Conservation (phyloP, 2,113 vertebrate genomes). For the Onychostruthus taczanowskii region DNA sequence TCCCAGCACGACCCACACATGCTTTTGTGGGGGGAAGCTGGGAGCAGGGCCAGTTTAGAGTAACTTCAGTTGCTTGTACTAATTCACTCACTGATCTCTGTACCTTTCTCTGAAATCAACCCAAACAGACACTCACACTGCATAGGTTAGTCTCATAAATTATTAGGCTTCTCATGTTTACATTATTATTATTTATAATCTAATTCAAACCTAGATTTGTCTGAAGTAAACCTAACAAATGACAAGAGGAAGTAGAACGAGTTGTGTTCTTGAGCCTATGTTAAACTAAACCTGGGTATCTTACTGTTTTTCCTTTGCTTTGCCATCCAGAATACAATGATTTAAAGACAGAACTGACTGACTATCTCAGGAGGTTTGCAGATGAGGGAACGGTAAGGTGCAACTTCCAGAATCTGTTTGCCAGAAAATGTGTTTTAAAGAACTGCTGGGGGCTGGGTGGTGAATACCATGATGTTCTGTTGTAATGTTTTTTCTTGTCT, state of each 20-base stretch:
- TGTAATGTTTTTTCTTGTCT: not conserved
- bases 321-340: constrained; percentile 85
- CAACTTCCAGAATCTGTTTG: not conserved
- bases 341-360: constrained; percentile 84
- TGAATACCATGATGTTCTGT: not conserved
- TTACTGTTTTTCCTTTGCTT: not conserved
- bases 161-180: not conserved
- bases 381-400: constrained; percentile 90
- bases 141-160: not conserved
- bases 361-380: constrained; percentile 87
- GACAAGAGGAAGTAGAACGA: not conserved
- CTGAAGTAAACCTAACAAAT: not conserved
- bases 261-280: not conserved
- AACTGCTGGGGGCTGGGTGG: not conserved
- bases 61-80: not conserved
- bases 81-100: not conserved
- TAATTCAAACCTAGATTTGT: not conserved
- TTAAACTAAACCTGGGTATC: not conserved
- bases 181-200: not conserved
- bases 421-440: not conserved
- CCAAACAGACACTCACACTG: not conserved
- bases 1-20: fast-evolving
- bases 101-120: not conserved
- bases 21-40: not conserved
- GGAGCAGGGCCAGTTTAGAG: not conserved